phyloP scores from a whole-genome alignment of 2,113 vertebrate genomes.

The Setophaga kirtlandii region DNA sequence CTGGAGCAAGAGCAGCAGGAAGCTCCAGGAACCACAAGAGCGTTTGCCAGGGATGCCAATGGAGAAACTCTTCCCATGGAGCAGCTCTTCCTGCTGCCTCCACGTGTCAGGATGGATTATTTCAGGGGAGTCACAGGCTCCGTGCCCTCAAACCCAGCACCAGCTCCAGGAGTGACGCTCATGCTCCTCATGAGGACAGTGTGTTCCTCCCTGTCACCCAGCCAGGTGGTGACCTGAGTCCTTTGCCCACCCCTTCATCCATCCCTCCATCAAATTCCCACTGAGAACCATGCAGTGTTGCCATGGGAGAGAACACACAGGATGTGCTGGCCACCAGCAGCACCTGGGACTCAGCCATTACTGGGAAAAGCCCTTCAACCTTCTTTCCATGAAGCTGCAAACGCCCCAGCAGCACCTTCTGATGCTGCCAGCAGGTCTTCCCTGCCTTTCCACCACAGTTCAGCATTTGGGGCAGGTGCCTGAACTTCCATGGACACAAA shows the following conservation, averaged over 20 bases:
- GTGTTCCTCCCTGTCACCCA: neutral
- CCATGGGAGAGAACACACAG: neutral
- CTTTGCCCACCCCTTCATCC: neutral
- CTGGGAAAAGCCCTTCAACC: neutral
- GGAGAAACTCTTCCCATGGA: neutral
- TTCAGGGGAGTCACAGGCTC: neutral
- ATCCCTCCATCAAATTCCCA: neutral
- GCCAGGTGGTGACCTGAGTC: neutral
- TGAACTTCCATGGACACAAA: neutral
- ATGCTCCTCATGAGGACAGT: fast-evolving
- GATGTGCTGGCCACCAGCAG: neutral
- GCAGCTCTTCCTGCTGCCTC: neutral
- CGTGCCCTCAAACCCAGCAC: neutral
- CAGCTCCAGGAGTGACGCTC: neutral
- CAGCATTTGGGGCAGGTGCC: neutral
- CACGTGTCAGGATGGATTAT: neutral
- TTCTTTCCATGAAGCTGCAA: neutral
- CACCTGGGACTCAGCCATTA: neutral
- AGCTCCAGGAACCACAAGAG: neutral
- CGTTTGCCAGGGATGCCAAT: neutral
- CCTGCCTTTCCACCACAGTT: too few species aligned
- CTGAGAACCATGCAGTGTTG: neutral
- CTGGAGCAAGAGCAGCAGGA: neutral
- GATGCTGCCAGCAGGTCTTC: neutral
- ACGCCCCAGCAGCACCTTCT: neutral